These are phyloP conservation scores for Drosophila suboccidentalis DNA, from an alignment of 2,888 invertebrate genomes.

Conservation along the genomic window DNA sequence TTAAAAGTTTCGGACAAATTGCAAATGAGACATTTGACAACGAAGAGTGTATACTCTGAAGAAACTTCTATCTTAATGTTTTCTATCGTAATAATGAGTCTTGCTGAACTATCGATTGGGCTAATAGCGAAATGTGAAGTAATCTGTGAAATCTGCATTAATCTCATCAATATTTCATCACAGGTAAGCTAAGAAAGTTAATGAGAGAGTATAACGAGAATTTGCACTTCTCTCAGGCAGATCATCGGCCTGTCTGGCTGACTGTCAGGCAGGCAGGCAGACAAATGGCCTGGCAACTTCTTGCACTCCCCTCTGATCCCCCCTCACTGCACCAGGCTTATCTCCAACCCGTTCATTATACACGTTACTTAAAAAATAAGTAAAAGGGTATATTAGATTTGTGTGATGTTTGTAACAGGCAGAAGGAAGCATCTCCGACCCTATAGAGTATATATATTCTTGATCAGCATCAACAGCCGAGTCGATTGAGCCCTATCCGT, in stretches of 20 bases:
- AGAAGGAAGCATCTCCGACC: too few relatives aligned
- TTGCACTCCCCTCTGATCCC: conserved; percentile 2
- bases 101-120: background rate
- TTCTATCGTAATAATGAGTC: background rate
- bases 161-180: conserved; percentile 13
- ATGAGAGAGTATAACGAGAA: conserved; percentile 35
- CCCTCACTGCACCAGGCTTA: conserved; percentile 1
- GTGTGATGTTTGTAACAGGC: too few relatives aligned
- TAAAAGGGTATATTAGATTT: too few relatives aligned
- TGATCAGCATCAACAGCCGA: too few relatives aligned
- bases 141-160: conserved; percentile 6
- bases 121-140: background rate
- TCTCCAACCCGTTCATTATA: conserved; percentile 42
- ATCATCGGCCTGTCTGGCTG: conserved; percentile 17
- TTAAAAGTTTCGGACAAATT: background rate
- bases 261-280: conserved; percentile 34
- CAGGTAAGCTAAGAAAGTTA: conserved; percentile 9
- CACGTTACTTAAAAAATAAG: background rate
- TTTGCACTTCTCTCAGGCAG: conserved; percentile 32
- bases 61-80: background rate
- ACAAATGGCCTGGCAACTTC: conserved; percentile 45
- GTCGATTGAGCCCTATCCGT: too few relatives aligned
- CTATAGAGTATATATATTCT: too few relatives aligned
- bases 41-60: conserved; percentile 32
- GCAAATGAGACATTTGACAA: background rate